Base-by-base conservation (phyloP, 2,888 invertebrate species). In the Lasius fuliginosus region DNA sequence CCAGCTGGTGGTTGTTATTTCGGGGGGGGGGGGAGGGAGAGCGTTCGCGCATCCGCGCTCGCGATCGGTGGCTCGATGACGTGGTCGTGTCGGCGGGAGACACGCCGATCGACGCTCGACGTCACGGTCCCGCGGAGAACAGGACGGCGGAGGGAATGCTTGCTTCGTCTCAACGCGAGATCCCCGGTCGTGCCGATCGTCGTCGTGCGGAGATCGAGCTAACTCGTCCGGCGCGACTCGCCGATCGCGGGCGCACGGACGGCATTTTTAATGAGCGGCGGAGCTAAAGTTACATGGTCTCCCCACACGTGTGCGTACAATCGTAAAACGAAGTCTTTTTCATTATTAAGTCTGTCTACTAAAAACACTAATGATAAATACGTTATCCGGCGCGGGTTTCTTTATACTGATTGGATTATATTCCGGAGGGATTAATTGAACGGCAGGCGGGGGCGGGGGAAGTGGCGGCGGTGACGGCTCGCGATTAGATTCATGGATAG, bases 281-380 rank as follows among this genome's bases (percentile, higher is more conserved):
- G 94, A 94, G 94, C 93, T 94, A 94, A 94, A 94, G 94, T 94
- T 95, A 95, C 94, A 95, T 95, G 95, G 95, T 95, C 95, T 95
- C 95, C 95, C 95, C 95, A 94, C 95, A 95, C 94, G 94, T 94
- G 94, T 94, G 94, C 94, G 94, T 94, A 94, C 93, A 94, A 94
- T 90, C 93, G 94, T 94, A 94, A 94, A 94, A 90, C 92, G 91
- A 94, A 94, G 93, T 94, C 93, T 93, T 90, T 90, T 85, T 87
- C 89, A 77, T 88, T 83, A 81, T 23, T 84, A 88, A 85, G 84
- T 87, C 90, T 87, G 90, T 84, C 90, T 90, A 90, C 90, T 86
- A 86, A 90, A 90, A 90, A 90, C 90, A 90, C 90, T 90, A 90
- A 90, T 87, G 85, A 88, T 89, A 89, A 89, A 89, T 90, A 90